Evolutionary conservation across 2,888 invertebrate genomes (phyloP), one percentile per base, ranked within the genome.

Genomic region (Hypomecis atomaria): DNA sequence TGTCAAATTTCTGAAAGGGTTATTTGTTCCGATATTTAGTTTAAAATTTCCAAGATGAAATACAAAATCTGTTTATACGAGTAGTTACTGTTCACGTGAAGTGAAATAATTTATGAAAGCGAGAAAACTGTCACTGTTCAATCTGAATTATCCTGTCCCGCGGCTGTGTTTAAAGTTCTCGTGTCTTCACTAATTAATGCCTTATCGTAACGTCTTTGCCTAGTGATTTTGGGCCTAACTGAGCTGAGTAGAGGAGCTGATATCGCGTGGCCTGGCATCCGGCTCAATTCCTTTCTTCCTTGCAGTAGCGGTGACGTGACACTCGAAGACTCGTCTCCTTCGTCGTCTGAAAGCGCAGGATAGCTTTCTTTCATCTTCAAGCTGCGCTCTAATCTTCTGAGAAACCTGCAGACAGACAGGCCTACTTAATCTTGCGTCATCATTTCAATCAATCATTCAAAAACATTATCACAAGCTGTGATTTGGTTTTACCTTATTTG

Each of bases 381-480:
- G 78, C 96, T 96, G 78, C 95, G 93, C 79, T 96, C 96, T 76
- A 96, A 85, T 72, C 96, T 93, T 73, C 95, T 93, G 60, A 96
- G 90, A 86, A 96, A 96, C 87, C 96, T 96, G 80, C 13, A 53
- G 74, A 75, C 38, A 60, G 54, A 54, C 68, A 54, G 45, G n/a
- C 48, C 49, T 45, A 45, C 64, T 66, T 66, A 63, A 64, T 62
- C 50, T 59, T 33, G 55, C 34, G 50, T 52, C 57, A 61, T 58
- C 42, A 54, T 55, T 59, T 47, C 59, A 52, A 23, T 6, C n/a
- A 57, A 6, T 6, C 33, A 23, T 7, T 6, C 6, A 33, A n/a
- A 7, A 13, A 13, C 5, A 3, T 34, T 42, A 2, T 36, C 23
- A 2, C 9, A 40, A 45, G 37, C 2, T 11, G 33, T 38, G 47